Conservation (phyloP, 2,888 invertebrate genomes). For the Osmoderma eremita region DNA sequence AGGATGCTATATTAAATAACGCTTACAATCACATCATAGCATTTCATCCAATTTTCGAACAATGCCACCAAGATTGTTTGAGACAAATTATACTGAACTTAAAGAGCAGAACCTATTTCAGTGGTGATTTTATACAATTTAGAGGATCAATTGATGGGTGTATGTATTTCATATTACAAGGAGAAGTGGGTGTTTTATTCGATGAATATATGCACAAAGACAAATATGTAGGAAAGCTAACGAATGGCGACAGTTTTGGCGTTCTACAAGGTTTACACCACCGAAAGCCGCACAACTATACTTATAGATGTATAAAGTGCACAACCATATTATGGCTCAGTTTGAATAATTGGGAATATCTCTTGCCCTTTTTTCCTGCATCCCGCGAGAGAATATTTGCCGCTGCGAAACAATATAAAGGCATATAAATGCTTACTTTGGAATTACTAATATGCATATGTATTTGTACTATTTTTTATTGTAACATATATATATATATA, state of each 20-base stretch:
- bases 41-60: constrained; percentile 36
- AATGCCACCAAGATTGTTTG: constrained; percentile 41
- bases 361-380: constrained; percentile 43
- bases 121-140: constrained; percentile 40
- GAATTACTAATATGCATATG: no score
- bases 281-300: constrained; percentile 37
- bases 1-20: constrained; percentile 33
- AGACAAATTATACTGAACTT: constrained; percentile 38
- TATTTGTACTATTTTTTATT: no score
- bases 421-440: constrained; percentile 13
- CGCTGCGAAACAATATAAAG: constrained; percentile 23
- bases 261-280: constrained; percentile 36
- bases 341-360: constrained; percentile 39
- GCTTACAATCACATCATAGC: constrained; percentile 36
- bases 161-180: constrained; percentile 44
- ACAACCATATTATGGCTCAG: constrained; percentile 28
- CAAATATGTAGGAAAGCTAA: constrained; percentile 17
- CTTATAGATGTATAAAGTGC: constrained; percentile 25
- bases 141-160: constrained; percentile 38
- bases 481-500: no score
- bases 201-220: constrained; percentile 37
- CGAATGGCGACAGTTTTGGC: constrained; percentile 37
- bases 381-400: constrained; percentile 37
- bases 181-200: constrained; percentile 33
- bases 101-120: constrained; percentile 31